Conservation (phyloP, 2,888 invertebrate species). For the Temnothorax ravouxi region DNA sequence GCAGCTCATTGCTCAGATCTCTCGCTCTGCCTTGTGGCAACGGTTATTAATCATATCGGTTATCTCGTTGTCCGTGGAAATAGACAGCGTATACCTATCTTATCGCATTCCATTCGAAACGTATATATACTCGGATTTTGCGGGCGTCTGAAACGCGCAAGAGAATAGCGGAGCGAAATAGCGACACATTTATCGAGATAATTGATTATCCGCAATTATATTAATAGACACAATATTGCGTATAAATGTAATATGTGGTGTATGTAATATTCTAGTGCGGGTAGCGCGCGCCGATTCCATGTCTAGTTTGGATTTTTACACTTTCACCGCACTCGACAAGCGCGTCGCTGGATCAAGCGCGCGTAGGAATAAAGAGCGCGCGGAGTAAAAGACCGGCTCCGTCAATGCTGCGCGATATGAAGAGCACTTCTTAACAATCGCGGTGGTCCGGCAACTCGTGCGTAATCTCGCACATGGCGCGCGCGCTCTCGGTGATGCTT, state of each 20-base stretch:
- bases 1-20: background rate
- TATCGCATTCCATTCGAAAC: slow-evolving; percentile 10
- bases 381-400: background rate
- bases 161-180: background rate
- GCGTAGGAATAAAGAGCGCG: slow-evolving; percentile 1
- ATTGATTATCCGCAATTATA: slow-evolving; percentile 23
- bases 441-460: slow-evolving; percentile 4
- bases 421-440: slow-evolving; percentile 38
- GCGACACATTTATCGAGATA: slow-evolving; percentile 15
- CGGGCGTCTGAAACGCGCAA: background rate
- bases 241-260: slow-evolving; percentile 4
- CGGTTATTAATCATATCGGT: slow-evolving; percentile 40
- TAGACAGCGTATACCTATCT: background rate
- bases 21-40: slow-evolving; percentile 7
- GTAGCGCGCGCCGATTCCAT: slow-evolving; percentile 10
- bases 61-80: slow-evolving; percentile 34
- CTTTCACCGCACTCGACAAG: slow-evolving; percentile 46
- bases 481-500: background rate
- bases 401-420: slow-evolving; percentile 27
- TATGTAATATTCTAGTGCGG: background rate
- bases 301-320: slow-evolving; percentile 20
- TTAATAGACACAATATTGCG: slow-evolving; percentile 19
- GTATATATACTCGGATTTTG: slow-evolving; percentile 5
- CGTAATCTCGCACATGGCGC: slow-evolving; percentile 28
- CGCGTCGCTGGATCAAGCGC: background rate